Evolutionary conservation across 2,113 vertebrate genomes (phyloP), one percentile per base, ranked within the genome.

Genomic region (Candoia aspera): DNA sequence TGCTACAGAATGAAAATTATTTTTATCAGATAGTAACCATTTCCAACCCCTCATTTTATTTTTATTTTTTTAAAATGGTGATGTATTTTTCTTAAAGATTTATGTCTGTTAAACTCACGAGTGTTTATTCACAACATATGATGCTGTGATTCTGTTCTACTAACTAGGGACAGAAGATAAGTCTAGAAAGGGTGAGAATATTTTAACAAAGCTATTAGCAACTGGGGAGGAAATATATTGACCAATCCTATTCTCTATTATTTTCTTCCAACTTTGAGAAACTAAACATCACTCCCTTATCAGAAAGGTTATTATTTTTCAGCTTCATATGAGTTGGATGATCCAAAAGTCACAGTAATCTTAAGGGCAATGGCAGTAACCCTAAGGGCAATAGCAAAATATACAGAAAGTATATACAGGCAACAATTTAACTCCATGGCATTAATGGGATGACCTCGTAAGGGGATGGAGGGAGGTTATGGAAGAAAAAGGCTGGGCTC

Each of bases 181-280:
- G 13, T 93, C 90, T 60, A 60, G 55, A 87, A 93, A 60, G 55
- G n/a, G 37, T 60, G 42, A 59, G 26, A 93, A 83, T 90, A 83
- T 90, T 93, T 90, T 90, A 84, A 93, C 49, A 93, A 93, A 93
- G 46, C 85, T 90, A 90, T 90, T 85, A 68, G n/a, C 83, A 92
- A 49, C 49, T 64, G 57, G 49, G 29, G 26, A 23, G 90, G 10
- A 90, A 88, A 84, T 33, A 49, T 11, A 62, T 46, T 42, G 12
- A 42, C 89, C 57, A 42, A 90, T 8, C 15, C 55, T 11, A 83
- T 42, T 60, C 42, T 60, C 42, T 46, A 92, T 84, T 92, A 29
- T 92, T 88, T 88, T 88, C 13, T 60, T 53, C 55, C 15, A 64
- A 42, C 15, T 62, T 8, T 49, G 24, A 84, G 85, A 93, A 62